A percentile compares a stretch with the other conserved stretches of the same genome.
phyloP scores from a whole-genome alignment of 2,888 invertebrate species.

The Busseola fusca region DNA sequence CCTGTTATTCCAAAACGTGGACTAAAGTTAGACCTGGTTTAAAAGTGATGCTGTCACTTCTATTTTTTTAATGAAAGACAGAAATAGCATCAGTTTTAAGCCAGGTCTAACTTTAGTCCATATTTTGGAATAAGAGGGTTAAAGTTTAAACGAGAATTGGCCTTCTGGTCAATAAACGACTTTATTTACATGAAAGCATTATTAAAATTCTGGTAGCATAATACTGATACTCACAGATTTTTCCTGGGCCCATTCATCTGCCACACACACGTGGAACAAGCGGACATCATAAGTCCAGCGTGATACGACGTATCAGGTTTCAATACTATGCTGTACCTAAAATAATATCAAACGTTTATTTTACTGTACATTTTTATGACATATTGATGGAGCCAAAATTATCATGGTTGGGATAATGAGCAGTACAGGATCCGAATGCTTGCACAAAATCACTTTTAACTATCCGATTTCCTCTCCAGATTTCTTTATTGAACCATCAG shows the following conservation, averaged over 20 bases:
- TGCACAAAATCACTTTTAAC: neutral
- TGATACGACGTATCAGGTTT: constrained; percentile 90
- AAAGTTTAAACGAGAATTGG: no score
- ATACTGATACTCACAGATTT: constrained; percentile 89
- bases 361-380: neutral
- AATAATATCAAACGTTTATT: constrained; percentile 25
- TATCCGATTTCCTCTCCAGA: neutral
- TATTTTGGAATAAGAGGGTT: no score
- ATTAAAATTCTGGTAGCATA: neutral
- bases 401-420: neutral
- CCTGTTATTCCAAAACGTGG: no score
- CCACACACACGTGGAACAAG: constrained; percentile 90
- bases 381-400: neutral
- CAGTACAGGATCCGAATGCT: neutral
- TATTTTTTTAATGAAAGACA: no score
- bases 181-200: neutral
- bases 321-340: constrained; percentile 87
- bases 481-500: no score
- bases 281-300: constrained; percentile 88
- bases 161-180: neutral
- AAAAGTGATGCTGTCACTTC: no score
- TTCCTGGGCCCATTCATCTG: constrained; percentile 90
- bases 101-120: no score
- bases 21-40: no score
- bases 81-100: no score